Evolutionary conservation across 2,113 vertebrate species (phyloP), one percentile per base, ranked within the genome.

Genomic region (Sylvicapra grimmia): DNA sequence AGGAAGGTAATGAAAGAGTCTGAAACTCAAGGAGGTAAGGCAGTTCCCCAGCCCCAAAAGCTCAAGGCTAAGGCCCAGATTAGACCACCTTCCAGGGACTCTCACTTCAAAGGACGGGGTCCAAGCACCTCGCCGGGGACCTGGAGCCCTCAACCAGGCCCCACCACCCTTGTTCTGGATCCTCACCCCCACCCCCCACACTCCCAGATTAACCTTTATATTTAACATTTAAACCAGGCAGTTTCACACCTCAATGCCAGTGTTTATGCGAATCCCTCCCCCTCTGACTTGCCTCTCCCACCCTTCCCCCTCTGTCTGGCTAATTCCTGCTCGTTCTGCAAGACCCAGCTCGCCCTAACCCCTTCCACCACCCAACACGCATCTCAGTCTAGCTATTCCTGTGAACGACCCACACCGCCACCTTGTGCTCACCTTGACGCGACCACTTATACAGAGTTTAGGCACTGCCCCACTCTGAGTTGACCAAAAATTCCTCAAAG

Each of bases 401-500:
- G 16, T 0, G 36, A 92, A 31, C 10, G 0, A 19, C 49, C 23
- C 21, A 1, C 8, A 63, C 54, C 49, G 19, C 36, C 14, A 12
- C 21, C 9, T 25, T 29, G 2, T 5, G 72, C n/a, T 56, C 15
- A 54, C 91, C 51, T 36, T 18, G 23, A 2, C 4, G 19, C 27
- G 56, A 27, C 61, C 40, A 11, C n/a, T 5, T 14, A 65, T 0
- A n/a, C 0, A 13, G n/a, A 23, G 33, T 58, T 7, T 51, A 8
- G 8, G 13, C 6, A 2, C 89, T 25, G 53, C 10, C 40, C 59
- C 25, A 29, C 27, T 40, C 84, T 80, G 21, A 0, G n/a, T 49
- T 59, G 29, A 53, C 23, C 51, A 49, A 75, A 93, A 89, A 85
- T 80, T 68, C 72, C 82, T 96, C 65, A 92, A 89, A 77, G 80